Evolutionary conservation across 2,888 invertebrate species (phyloP).

Genomic region (Cheilosia variabilis): DNA sequence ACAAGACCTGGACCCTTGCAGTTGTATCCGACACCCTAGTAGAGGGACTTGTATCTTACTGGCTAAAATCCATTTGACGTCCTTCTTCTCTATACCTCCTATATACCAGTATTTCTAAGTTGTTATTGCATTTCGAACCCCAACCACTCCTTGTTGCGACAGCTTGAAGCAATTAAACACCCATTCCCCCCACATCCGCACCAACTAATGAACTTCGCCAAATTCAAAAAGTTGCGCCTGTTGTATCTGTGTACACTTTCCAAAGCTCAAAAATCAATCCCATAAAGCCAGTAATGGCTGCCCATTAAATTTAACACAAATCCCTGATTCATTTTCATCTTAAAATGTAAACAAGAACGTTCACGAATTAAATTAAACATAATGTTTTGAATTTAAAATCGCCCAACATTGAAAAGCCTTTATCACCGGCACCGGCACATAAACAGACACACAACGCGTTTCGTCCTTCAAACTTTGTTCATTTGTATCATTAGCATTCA

Average conservation of each 20-base stretch:
- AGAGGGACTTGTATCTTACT: too few species aligned
- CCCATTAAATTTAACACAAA: slow-evolving; percentile 49
- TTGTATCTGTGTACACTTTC: neutral
- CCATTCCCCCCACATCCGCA: neutral
- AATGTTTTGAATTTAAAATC: slow-evolving; percentile 58
- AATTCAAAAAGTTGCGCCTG: neutral
- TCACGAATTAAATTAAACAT: slow-evolving; percentile 53
- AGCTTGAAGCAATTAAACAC: neutral
- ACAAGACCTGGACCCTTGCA: neutral
- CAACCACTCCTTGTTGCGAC: neutral
- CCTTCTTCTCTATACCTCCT: neutral
- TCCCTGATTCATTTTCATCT: slow-evolving; percentile 42
- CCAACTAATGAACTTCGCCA: neutral
- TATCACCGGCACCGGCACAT: slow-evolving; percentile 3
- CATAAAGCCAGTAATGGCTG: neutral
- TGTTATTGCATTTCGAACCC: too few species aligned
- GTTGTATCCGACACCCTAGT: too few species aligned
- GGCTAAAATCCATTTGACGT: neutral
- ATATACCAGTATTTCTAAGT: too few species aligned
- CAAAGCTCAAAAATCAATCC: slow-evolving; percentile 12
- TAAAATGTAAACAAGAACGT: slow-evolving; percentile 39
- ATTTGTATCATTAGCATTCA: slow-evolving; percentile 67
- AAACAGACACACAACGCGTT: slow-evolving; percentile 1
- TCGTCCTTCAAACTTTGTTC: slow-evolving; percentile 33
- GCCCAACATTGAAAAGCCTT: slow-evolving; percentile 4